Evolutionary conservation across 1,140 invertebrate species (phyloP).

Genomic region (Drosophila triauraria): DNA sequence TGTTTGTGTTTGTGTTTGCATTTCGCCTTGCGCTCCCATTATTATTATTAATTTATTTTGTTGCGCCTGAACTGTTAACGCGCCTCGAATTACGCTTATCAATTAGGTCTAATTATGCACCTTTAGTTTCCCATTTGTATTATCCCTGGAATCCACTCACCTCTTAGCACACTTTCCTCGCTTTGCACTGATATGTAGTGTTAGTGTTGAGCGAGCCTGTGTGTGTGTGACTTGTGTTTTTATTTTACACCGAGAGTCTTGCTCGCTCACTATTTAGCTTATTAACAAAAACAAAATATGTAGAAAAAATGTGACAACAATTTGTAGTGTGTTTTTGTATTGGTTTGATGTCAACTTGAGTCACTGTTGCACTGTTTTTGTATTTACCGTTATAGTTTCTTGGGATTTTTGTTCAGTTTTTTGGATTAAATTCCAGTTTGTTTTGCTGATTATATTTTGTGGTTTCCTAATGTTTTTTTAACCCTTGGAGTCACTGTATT

Average conservation of each 20-base stretch:
- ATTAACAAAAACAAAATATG: constrained; percentile 44
- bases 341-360: constrained; percentile 5
- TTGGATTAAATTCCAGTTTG: not conserved
- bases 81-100: constrained; percentile 21
- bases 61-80: constrained; percentile 30
- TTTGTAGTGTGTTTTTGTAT: constrained; percentile 6
- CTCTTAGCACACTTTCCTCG: constrained; percentile 31
- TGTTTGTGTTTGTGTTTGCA: constrained; percentile 63
- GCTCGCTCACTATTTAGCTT: constrained; percentile 28
- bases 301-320: constrained; percentile 36
- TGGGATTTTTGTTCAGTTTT: not conserved
- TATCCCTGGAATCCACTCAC: constrained; percentile 5
- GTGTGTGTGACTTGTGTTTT: constrained; percentile 33
- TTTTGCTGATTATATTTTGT: not conserved
- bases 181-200: constrained; percentile 38
- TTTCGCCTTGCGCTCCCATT: constrained; percentile 28
- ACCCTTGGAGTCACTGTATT: constrained; percentile 11
- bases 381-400: not conserved
- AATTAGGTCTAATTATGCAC: constrained; percentile 28
- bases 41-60: constrained; percentile 41
- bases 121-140: constrained; percentile 9
- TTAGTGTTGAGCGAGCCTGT: constrained; percentile 7
- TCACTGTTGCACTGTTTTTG: constrained; percentile 14
- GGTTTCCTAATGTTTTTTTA: not conserved
- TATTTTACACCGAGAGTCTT: constrained; percentile 33